Conservation (phyloP, 2,797 vertebrate genomes). For the Chelonia mydas region DNA sequence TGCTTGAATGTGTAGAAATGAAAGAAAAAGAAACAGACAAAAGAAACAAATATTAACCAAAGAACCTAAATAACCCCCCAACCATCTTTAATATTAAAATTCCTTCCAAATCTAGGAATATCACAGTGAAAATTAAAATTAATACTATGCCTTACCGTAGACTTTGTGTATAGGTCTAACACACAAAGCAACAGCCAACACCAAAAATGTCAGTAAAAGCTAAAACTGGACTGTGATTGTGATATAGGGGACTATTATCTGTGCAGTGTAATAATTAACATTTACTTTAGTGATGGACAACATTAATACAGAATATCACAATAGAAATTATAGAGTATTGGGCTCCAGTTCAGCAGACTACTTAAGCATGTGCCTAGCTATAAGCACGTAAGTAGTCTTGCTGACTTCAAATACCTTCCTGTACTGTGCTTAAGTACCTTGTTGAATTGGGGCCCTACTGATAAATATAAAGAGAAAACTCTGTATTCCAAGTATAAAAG, state of each 20-base stretch:
- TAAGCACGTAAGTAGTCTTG: slow-evolving; percentile 36
- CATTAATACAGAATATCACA: slow-evolving; percentile 78
- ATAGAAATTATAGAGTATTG: slow-evolving; percentile 31
- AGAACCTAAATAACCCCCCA: slow-evolving; percentile 83
- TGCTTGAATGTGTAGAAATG: slow-evolving; percentile 90
- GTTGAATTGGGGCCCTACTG: background rate
- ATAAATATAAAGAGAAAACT: background rate
- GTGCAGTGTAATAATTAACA: slow-evolving; percentile 71
- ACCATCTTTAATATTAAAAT: slow-evolving; percentile 79
- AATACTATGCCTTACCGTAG: slow-evolving; percentile 82
- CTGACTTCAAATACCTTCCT: background rate
- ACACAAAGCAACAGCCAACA: slow-evolving; percentile 82
- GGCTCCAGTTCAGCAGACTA: slow-evolving; percentile 47
- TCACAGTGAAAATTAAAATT: slow-evolving; percentile 75
- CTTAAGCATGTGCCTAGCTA: slow-evolving; percentile 56
- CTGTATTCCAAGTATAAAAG: slow-evolving; percentile 3
- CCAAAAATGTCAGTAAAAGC: slow-evolving; percentile 74
- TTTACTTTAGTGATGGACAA: slow-evolving; percentile 72
- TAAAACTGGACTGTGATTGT: slow-evolving; percentile 70
- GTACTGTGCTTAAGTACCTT: slow-evolving; percentile 12
- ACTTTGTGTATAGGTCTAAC: slow-evolving; percentile 80
- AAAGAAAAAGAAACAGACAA: slow-evolving; percentile 90
- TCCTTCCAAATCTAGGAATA: slow-evolving; percentile 80
- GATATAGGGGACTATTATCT: slow-evolving; percentile 66
- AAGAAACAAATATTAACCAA: slow-evolving; percentile 91